Evolutionary conservation across 2,888 invertebrate genomes (phyloP).

Genomic region (Trissolcus japonicus): DNA sequence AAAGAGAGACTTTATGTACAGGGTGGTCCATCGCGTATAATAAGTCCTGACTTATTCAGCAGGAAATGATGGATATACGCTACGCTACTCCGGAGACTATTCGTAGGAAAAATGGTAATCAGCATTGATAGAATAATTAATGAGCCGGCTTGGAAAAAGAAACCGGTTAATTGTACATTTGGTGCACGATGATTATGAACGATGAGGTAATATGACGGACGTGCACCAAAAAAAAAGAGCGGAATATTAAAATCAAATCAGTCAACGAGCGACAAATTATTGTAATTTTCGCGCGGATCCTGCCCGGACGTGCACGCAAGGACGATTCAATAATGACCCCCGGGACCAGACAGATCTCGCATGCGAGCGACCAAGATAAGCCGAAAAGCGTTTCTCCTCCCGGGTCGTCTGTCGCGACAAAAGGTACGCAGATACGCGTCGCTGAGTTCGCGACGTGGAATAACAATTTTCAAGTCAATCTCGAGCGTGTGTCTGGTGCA

Average conservation of each 20-base stretch:
- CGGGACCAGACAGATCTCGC: constrained; percentile 64
- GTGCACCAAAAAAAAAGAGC: background rate
- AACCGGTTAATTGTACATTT: constrained; percentile 49
- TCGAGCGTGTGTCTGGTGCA: background rate
- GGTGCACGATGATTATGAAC: constrained; percentile 23
- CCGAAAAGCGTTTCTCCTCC: constrained; percentile 64
- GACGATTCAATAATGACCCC: constrained; percentile 66
- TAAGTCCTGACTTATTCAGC: constrained; percentile 50
- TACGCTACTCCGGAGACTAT: constrained; percentile 49
- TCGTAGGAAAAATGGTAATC: constrained; percentile 51
- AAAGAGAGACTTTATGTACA: constrained; percentile 62
- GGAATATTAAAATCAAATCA: constrained; percentile 42
- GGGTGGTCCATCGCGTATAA: constrained; percentile 56
- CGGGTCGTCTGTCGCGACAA: constrained; percentile 42
- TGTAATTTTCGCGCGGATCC: constrained; percentile 43
- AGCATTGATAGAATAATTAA: constrained; percentile 56
- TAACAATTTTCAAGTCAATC: constrained; percentile 20
- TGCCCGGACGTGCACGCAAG: constrained; percentile 70
- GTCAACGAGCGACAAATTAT: constrained; percentile 44
- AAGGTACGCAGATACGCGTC: constrained; percentile 6
- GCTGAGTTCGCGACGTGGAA: constrained; percentile 14
- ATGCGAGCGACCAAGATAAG: constrained; percentile 68
- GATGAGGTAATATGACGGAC: constrained; percentile 32
- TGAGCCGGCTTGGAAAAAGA: constrained; percentile 44
- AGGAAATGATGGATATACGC: constrained; percentile 55